These are phyloP conservation scores for Psilanteris sp. DNA, from an alignment of 1,140 invertebrate species.

Conservation along the genomic window DNA sequence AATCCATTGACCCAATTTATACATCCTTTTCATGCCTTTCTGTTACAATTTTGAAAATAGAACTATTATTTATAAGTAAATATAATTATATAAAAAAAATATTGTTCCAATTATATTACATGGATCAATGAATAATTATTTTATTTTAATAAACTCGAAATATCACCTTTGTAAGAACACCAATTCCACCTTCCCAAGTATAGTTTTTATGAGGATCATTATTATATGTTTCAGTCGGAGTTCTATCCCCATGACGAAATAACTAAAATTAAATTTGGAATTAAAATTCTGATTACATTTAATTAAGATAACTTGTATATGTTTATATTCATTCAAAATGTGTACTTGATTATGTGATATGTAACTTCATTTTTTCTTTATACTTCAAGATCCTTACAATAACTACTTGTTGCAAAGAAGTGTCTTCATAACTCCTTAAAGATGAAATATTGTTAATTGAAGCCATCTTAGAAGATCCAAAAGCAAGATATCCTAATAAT, in stretches of 20 bases:
- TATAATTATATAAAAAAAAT: not conserved
- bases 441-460: not conserved
- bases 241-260: constrained; percentile 88
- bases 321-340: not conserved
- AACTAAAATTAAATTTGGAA: constrained; percentile 78
- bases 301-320: not conserved
- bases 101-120: too few relatives aligned
- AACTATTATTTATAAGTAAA: not conserved
- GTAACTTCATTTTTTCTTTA: too few relatives aligned
- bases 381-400: too few relatives aligned
- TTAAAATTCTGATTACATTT: not conserved
- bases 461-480: not conserved
- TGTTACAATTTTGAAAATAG: constrained; percentile 69
- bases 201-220: constrained; percentile 86
- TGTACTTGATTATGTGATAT: not conserved
- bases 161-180: constrained; percentile 85
- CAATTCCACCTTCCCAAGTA: constrained; percentile 85
- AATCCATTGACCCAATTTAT: constrained; percentile 87
- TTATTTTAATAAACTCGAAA: not conserved
- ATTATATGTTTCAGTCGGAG: constrained; percentile 84
- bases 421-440: not conserved
- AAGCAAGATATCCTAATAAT: constrained; percentile 4
- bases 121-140: too few relatives aligned
- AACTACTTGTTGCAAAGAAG: constrained; percentile 11
- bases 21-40: constrained; percentile 89